Conservation (phyloP, 2,888 invertebrate genomes). For the Sturmia bella region DNA sequence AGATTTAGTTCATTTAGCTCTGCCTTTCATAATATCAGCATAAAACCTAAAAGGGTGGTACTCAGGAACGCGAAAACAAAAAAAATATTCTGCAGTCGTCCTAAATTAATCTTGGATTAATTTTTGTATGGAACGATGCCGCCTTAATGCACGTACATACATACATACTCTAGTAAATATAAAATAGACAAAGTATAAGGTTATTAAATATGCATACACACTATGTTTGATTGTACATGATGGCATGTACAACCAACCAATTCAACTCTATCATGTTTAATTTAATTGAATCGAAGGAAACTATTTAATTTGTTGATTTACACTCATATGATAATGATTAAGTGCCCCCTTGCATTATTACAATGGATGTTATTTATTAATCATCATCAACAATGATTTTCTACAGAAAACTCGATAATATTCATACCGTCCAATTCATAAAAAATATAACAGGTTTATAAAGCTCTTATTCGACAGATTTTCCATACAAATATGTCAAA, state of each 20-base stretch:
- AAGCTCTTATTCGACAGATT: no score
- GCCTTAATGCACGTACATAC: neutral
- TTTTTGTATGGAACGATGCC: neutral
- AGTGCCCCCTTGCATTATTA: neutral
- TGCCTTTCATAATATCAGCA: no score
- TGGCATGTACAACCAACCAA: constrained; percentile 3
- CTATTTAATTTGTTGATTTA: constrained; percentile 68
- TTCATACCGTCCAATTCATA: no score
- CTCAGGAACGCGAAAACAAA: no score
- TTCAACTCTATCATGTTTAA: constrained; percentile 43
- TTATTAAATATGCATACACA: neutral
- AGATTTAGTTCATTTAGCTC: no score
- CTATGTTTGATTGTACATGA: neutral
- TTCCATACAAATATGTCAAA: no score
- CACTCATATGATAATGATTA: constrained; percentile 33
- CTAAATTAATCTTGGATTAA: no score
- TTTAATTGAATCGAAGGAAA: constrained; percentile 71
- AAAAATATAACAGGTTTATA: no score
- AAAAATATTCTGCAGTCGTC: no score
- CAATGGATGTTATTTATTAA: neutral
- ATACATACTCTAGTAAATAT: neutral
- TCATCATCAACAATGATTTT: constrained; percentile 5
- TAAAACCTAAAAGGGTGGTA: no score
- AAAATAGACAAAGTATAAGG: neutral
- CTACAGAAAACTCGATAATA: constrained; percentile 8